Base-by-base conservation (phyloP, 2,797 vertebrate genomes). In the Rhinogobio ventralis region DNA sequence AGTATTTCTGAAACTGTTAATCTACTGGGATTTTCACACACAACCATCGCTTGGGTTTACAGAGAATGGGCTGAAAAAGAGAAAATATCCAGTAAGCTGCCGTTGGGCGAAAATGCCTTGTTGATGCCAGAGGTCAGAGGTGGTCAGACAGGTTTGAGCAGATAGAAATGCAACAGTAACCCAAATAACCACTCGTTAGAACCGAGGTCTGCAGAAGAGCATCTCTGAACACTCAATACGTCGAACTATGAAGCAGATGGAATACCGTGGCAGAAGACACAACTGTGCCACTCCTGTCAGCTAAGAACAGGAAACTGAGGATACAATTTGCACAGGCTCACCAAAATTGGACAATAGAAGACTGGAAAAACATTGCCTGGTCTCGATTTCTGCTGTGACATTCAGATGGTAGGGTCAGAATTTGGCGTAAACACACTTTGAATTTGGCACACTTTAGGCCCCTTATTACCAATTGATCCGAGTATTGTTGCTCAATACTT, bases 121-220 rank as follows among this genome's bases (percentile, higher is more conserved):
- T 85, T 85, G 82, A 89, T 86, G 72, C 42, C 81, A 86, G 84
- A 80, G 74, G 78, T 85, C 88, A 82, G 84, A 60, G 25, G 51
- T 79, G 76, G 77, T 39, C 77, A 80, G 76, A 87, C 64, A 28
- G 71, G 55, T 81, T 87, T 28, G 30, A 81, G 71, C 76, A 68
- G 77, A 89, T 78, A 86, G 80, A 87, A 82, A 84, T 46, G 78
- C 85, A 86, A 84, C 46, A 69, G 62, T 57, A 69, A 86, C 13
- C 45, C 20, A 81, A 76, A n/a, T n/a, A n/a, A 30, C 19, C 14
- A 1, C n/a, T 66, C 1, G 15, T 13, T 64, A 5, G 8, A 60
- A 42, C 23, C 55, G 1, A n/a, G 10, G 23, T 28, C n/a, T 14
- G n/a, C n/a, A 62, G 25, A 62, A n/a, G n/a, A 60, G 11, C 57